Evolutionary conservation across 2,113 vertebrate species (phyloP).

Genomic region (Carassius gibelio): DNA sequence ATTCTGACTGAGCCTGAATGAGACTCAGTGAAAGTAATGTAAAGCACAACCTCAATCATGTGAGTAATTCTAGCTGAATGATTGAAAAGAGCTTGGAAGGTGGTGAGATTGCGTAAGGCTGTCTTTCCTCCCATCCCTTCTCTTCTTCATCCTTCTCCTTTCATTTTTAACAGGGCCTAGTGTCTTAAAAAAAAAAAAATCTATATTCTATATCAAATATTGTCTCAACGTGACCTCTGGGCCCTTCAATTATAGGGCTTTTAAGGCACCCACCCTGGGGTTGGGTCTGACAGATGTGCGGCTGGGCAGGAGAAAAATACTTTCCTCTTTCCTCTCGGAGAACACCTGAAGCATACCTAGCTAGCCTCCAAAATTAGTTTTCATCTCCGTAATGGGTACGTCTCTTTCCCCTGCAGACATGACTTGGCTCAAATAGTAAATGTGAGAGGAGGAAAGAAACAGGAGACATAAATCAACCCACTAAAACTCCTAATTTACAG

Average conservation of each 20-base stretch:
- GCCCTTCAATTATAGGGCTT: conserved; percentile 47
- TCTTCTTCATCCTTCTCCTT: conserved; percentile 16
- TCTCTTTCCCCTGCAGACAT: conserved; percentile 26
- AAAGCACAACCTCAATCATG: conserved; percentile 6
- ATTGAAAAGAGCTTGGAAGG: conserved; percentile 37
- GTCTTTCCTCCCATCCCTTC: not conserved
- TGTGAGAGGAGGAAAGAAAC: not conserved
- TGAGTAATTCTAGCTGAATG: conserved; percentile 43
- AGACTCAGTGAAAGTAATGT: not conserved
- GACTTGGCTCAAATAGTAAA: conserved; percentile 10
- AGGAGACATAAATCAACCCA: not conserved
- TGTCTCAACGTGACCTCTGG: conserved; percentile 42
- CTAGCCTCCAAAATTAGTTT: conserved; percentile 14
- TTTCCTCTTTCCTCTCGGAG: conserved; percentile 6
- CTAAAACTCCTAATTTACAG: not conserved
- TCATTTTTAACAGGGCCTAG: conserved; percentile 35
- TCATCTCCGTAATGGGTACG: conserved; percentile 18
- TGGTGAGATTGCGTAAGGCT: not conserved
- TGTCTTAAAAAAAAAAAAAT: conserved; percentile 43
- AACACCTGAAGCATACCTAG: conserved; percentile 13
- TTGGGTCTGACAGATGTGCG: conserved; percentile 30
- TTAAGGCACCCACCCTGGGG: conserved; percentile 39
- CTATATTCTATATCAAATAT: conserved; percentile 45
- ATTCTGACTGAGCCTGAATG: not conserved
- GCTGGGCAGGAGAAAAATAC: conserved; percentile 28